phyloP scores from a whole-genome alignment of 1,140 invertebrate genomes.

The Apis cerana region DNA sequence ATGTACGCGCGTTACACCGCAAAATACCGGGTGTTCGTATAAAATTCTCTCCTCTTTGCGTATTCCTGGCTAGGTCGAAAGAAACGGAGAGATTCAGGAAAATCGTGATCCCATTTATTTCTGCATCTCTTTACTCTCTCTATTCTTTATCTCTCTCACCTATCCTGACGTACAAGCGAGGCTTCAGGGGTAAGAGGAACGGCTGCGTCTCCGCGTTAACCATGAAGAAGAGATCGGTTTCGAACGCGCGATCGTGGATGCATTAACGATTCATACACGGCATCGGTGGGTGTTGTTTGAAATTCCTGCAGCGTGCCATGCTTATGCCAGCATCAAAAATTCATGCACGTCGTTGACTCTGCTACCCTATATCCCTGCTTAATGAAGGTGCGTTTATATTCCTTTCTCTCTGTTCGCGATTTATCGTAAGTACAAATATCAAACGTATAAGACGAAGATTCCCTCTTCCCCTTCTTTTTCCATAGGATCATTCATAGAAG shows the following conservation, averaged over 20 bases:
- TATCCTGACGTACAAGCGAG: no score
- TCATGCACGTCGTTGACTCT: slow-evolving; percentile 42
- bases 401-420: background rate
- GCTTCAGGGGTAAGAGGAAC: no score
- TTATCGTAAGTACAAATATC: background rate
- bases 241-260: background rate
- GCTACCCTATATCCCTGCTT: slow-evolving; percentile 45
- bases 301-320: slow-evolving; percentile 18
- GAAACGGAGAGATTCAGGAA: no score
- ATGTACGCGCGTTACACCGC: slow-evolving; percentile 63
- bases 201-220: no score
- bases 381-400: slow-evolving; percentile 11
- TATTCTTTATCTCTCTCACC: no score
- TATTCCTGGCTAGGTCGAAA: no score
- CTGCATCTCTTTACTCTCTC: no score
- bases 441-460: no score
- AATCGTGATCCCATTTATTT: no score
- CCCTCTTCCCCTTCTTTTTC: no score
- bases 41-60: slow-evolving; percentile 32
- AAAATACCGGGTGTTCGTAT: slow-evolving; percentile 72
- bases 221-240: no score
- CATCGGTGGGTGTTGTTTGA: background rate
- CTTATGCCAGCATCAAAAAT: slow-evolving; percentile 44
- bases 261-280: slow-evolving; percentile 23
- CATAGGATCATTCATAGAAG: no score